Percentiles rank a stretch among this genome's conserved stretches.
Evolutionary conservation across 2,113 vertebrate species (phyloP).

Genomic region (Dicaeum eximium): DNA sequence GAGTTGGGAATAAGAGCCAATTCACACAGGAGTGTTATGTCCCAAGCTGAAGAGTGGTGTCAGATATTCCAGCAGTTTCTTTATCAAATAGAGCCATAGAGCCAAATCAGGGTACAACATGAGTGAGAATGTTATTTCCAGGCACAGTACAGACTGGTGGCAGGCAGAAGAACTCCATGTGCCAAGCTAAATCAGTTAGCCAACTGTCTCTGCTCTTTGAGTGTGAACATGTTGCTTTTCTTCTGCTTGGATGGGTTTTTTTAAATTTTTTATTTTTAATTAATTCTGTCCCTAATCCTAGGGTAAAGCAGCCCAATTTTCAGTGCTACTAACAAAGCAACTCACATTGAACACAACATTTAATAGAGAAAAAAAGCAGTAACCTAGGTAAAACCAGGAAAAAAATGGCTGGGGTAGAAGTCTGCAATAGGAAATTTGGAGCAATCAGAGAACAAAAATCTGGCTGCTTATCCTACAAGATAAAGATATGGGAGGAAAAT

Average conservation of each 20-base stretch:
- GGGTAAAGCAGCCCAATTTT: not conserved
- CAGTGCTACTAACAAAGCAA: not conserved
- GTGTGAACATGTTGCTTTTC: not conserved
- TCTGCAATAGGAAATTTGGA: not conserved
- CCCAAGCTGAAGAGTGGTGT: not conserved
- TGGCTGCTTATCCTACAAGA: not conserved
- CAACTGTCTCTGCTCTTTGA: not conserved
- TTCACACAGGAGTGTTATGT: not conserved
- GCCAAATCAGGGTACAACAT: not conserved
- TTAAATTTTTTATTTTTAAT: not conserved
- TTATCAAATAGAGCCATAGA: not conserved
- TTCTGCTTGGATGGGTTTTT: not conserved
- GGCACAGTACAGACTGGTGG: not conserved
- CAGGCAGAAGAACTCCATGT: not conserved
- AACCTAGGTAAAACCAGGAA: not conserved
- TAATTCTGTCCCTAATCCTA: not conserved
- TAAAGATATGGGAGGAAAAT: not conserved
- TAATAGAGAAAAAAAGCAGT: not conserved
- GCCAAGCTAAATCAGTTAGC: constrained; percentile 17
- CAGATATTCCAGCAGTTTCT: not conserved
- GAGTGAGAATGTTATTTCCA: not conserved
- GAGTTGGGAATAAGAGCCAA: not conserved
- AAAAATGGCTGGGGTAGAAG: not conserved
- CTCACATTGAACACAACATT: not conserved
- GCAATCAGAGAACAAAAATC: not conserved